Evolutionary conservation across 2,888 invertebrate species (phyloP).

Genomic region (Trachelus tabidus): DNA sequence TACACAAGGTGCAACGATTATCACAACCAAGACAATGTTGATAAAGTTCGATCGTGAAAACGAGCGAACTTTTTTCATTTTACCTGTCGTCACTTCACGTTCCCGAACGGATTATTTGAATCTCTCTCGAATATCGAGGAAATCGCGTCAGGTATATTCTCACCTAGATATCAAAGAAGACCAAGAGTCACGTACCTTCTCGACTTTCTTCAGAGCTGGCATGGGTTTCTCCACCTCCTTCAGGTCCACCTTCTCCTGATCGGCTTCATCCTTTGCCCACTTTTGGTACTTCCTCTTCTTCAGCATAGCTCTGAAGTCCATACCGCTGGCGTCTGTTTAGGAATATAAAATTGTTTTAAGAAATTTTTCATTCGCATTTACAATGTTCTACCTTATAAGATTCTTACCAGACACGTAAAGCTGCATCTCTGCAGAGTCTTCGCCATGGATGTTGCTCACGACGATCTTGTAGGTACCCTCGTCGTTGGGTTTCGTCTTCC

Average conservation of each 20-base stretch:
- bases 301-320: constrained; percentile 99
- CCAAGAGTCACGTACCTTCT: constrained; percentile 78
- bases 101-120: background rate
- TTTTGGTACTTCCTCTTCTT: constrained; percentile 96
- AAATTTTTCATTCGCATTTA: background rate
- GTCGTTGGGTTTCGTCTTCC: constrained; percentile 96
- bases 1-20: constrained; percentile 17
- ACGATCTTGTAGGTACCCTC: constrained; percentile 95
- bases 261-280: constrained; percentile 91
- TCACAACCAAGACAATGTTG: background rate
- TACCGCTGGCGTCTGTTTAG: constrained; percentile 87
- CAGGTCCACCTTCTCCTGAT: constrained; percentile 93
- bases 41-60: background rate
- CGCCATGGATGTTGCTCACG: constrained; percentile 93
- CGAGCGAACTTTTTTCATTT: background rate
- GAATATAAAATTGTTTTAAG: background rate
- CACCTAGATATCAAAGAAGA: background rate
- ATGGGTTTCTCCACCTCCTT: constrained; percentile 91
- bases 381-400: constrained; percentile 5
- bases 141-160: background rate
- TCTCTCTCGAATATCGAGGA: background rate
- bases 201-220: constrained; percentile 90
- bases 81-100: background rate
- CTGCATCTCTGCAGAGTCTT: constrained; percentile 95
- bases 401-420: constrained; percentile 92